Conservation (phyloP, 1,140 invertebrate genomes). For the Drosophila serrata region DNA sequence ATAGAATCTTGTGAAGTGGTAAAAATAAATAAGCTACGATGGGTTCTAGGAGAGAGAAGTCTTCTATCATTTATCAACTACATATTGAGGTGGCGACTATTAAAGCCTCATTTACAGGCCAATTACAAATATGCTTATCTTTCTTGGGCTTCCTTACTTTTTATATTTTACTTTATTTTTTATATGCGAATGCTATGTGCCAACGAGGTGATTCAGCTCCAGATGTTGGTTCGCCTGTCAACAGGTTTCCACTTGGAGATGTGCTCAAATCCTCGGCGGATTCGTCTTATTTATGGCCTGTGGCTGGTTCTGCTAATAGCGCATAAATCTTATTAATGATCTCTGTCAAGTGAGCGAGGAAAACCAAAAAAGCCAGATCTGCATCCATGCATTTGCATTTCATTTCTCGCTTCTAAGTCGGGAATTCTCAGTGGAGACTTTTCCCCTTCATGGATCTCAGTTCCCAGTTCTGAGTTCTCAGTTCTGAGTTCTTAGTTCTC, state of each 20-base stretch:
- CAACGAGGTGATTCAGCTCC: slow-evolving; percentile 27
- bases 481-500: slow-evolving; percentile 20
- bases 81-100: slow-evolving; percentile 12
- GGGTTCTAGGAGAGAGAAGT: too few relatives aligned
- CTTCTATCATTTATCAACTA: not conserved
- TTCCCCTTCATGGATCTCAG: not conserved
- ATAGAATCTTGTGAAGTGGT: not conserved
- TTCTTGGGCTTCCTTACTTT: not conserved
- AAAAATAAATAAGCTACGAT: not conserved
- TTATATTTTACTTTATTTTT: slow-evolving; percentile 1
- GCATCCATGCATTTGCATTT: slow-evolving; percentile 50
- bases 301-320: slow-evolving; percentile 79
- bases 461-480: slow-evolving; percentile 7
- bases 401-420: slow-evolving; percentile 37
- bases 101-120: slow-evolving; percentile 47
- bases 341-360: slow-evolving; percentile 74
- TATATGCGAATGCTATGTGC: slow-evolving; percentile 2
- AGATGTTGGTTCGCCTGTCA: slow-evolving; percentile 32
- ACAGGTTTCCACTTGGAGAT: slow-evolving; percentile 61
- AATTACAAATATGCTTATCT: slow-evolving; percentile 51
- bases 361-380: slow-evolving; percentile 31
- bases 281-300: slow-evolving; percentile 75
- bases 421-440: slow-evolving; percentile 9
- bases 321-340: slow-evolving; percentile 85
- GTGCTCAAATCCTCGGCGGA: slow-evolving; percentile 43